Evolutionary conservation across 2,888 invertebrate species (phyloP), one percentile per base, ranked within the genome.

Genomic region (Heliconius hortense): DNA sequence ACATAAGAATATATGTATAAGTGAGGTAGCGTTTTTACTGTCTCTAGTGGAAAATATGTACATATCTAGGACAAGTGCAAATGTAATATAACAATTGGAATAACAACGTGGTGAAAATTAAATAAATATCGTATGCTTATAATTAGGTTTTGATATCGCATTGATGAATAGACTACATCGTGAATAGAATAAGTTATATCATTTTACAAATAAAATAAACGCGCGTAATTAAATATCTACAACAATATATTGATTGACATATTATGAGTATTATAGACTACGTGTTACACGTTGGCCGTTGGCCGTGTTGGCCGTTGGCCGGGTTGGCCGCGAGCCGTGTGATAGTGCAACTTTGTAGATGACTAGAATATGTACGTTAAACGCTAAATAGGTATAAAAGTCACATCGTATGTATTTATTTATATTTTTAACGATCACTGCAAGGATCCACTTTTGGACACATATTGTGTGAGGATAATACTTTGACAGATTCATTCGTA

Each of bases 401-500:
- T 91, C 90, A 91, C 86, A 90, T 84, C 85, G 87, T 88, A 83
- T 88, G 87, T 87, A 86, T 85, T 87, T 89, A 86, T 85, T 87
- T 89, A 35, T 35, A 35, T 35, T 85, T 85, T 87, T 90, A 89
- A 87, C 89, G 94, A 94, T 94, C 94, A 94, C 94, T 94, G 94
- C 94, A 94, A 94, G 92, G 94, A 94, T 94, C 94, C 94, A 89
- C 85, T 84, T 88, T 87, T 84, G 82, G 91, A 92, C 90, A 90
- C 87, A 90, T 90, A 90, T 90, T 88, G 90, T 90, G 85, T 86
- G 78, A 92, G 92, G 92, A 88, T 92, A 92, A 87, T 90, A 90
- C 90, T 81, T 89, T 89, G 91, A 91, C 89, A 87, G 88, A 56
- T 85, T 94, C 91, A 96, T 89, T 95, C 95, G 89, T 95, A 95